Base-by-base conservation (phyloP, 2,113 vertebrate genomes). In the Tupaia tana region DNA sequence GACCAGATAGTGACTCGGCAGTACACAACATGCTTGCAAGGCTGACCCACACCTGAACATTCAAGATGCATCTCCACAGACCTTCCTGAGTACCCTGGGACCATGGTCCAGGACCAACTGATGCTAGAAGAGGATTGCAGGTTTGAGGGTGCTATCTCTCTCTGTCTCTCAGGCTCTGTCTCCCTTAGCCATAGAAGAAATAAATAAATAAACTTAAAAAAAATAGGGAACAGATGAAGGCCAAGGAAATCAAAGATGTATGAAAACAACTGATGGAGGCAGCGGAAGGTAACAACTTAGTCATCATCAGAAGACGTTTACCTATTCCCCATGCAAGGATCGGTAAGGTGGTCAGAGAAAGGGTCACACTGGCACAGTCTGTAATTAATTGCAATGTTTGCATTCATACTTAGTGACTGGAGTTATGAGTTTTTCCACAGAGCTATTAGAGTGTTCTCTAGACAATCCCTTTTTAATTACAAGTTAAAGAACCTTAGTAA, bases 401-500 rank as follows among this genome's bases (percentile, higher is more conserved):
- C 94, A 86, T 95, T 95, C 52, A 29, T 96, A 79, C 75, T 90
- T 95, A 95, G 94, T 71, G 80, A 90, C 80, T 86, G 43, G 83
- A 93, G 79, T 84, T 89, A 61, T 78, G 88, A 86, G 86, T 89
- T 90, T 94, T 95, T 95, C 74, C 59, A 56, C 69, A 34, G 82
- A 92, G 91, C 7, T 58, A 66, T 92, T 86, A 89, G 64, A 77
- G 52, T 82, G 58, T 89, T 94, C 93, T 96, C 96, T 86, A 93
- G 91, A 88, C 83, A 80, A 94, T 95, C 64, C 25, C 9, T 83
- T 92, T 97, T 92, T 96, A 97, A 97, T 95, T 96, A 93, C 74
- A 92, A 95, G 74, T 89, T 90, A 82, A 86, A 95, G 95, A 94
- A 81, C 70, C 82, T 91, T 86, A 92, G 94, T 96, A 95, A 86